These are phyloP conservation scores for Spongilla lacustris DNA, from an alignment of 37 sponge, comb jelly and placozoan genomes.

Conservation along the genomic window DNA sequence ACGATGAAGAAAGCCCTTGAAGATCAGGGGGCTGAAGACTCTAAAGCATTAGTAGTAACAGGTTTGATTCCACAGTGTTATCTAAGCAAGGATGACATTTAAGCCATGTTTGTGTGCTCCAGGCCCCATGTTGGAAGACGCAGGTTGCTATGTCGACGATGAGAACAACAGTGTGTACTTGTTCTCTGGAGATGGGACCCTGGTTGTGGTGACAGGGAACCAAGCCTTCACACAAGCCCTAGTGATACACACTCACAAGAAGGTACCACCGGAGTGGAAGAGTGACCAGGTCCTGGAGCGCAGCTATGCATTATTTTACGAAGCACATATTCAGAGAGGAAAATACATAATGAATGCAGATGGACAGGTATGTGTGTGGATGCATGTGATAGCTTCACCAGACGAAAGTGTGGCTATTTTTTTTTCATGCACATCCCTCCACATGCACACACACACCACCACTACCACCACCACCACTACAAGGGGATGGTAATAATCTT, in stretches of 20 bases:
- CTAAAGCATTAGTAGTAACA: background rate
- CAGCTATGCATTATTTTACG: slow-evolving; percentile 56
- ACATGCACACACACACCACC: background rate
- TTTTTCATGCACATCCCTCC: background rate
- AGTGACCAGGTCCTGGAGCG: slow-evolving; percentile 25
- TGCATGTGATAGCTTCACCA: too few species aligned
- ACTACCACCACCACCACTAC: background rate
- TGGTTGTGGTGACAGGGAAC: slow-evolving; percentile 31
- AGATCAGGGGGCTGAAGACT: slow-evolving; percentile 20
- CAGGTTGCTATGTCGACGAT: slow-evolving; percentile 57
- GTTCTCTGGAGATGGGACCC: slow-evolving; percentile 32
- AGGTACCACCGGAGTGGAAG: slow-evolving; percentile 52
- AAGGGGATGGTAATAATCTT: slow-evolving; percentile 46
- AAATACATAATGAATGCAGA: slow-evolving; percentile 55
- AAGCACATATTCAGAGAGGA: slow-evolving; percentile 44
- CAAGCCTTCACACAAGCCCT: slow-evolving; percentile 64
- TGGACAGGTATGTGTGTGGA: slow-evolving; percentile 27
- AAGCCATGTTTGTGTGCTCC: background rate
- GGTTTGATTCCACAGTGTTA: background rate
- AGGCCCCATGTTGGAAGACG: slow-evolving; percentile 13
- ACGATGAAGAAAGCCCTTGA: slow-evolving; percentile 51
- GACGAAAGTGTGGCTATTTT: background rate
- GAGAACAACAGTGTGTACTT: slow-evolving; percentile 27
- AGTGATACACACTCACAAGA: slow-evolving; percentile 50
- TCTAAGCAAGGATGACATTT: background rate